Base-by-base conservation (phyloP, 1,140 invertebrate species). In the Neuroterus valhalla region DNA sequence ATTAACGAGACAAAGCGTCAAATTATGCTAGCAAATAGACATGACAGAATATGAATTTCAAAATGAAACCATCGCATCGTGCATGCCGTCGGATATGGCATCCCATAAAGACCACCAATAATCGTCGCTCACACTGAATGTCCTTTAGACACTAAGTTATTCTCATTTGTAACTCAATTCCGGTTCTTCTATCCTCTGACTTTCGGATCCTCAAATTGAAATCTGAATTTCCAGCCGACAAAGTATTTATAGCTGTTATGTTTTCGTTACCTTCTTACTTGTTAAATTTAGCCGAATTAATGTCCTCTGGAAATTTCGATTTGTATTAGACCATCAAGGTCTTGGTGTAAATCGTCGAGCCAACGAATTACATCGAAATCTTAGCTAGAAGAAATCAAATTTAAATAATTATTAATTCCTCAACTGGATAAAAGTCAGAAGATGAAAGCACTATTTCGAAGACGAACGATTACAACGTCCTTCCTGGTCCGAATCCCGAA, bases 1-100 rank as follows among this genome's bases (percentile, higher is more conserved):
- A 62, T 62, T 62, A 62, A 62, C 12, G 55, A 62, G 31, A 31
- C 55, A 26, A 62, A 23, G 55, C 31, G 55, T 62, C 55, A 62
- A 62, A 62, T 62, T n/a, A 62, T 62, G 55, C 26, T 31, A 62
- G 55, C 55, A 62, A 62, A 62, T 14, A 62, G 55, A 62, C 55
- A 26, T 23, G 55, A 62, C 26, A 31, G 21, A 26, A 62, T 26
- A 62, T 26, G 15, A 14, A 62, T 31, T 15, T 31, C 12, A 62
- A 38, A 62, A 62, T 62, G 26, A 62, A 62, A 62, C 11, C 17
- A 12, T 21, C 50, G 50, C 21, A 55, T 14, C n/a, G n/a, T n/a
- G n/a, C 19, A 23, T 55, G 50, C 19, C 50, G 19, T 55, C 50
- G 50, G 50, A 55, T 23, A 55, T 55, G 50, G 21, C 50, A 55